A percentile compares a stretch with the other conserved stretches of the same genome.
phyloP scores from a whole-genome alignment of 2,888 invertebrate genomes.

The Meiosimyza decipiens region DNA sequence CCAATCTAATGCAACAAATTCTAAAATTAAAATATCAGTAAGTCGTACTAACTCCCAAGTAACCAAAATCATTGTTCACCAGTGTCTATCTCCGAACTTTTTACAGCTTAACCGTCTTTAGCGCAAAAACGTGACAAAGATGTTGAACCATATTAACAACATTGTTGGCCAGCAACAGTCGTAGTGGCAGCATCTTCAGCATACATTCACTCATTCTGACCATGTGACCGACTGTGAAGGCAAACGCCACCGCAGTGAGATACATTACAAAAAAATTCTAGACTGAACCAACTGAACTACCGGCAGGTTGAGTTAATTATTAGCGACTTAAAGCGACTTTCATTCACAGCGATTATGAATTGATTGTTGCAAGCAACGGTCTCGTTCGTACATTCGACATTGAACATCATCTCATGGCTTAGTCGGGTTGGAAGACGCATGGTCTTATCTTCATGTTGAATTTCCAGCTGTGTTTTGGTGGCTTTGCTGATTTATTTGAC shows the following conservation, averaged over 20 bases:
- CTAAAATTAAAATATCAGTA: not conserved
- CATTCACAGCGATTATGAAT: no score
- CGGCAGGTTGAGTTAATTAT: constrained; percentile 59
- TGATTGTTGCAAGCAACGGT: not conserved
- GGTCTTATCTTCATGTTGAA: not conserved
- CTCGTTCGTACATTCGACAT: not conserved
- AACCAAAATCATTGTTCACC: no score
- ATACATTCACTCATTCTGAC: not conserved
- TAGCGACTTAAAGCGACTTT: constrained; percentile 49
- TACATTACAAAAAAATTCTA: constrained; percentile 2
- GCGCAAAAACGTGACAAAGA: constrained; percentile 3
- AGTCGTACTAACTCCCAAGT: not conserved
- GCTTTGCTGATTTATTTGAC: constrained; percentile 25
- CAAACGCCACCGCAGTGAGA: constrained; percentile 6
- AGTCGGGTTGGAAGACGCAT: not conserved
- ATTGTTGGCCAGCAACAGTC: not conserved
- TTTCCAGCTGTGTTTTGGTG: constrained; percentile 30
- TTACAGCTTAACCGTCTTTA: not conserved
- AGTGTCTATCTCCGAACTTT: no score
- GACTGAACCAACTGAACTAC: constrained; percentile 34
- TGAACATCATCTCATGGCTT: no score
- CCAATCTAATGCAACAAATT: no score
- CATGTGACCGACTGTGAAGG: not conserved
- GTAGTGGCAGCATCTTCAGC: constrained; percentile 21
- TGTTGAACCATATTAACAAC: constrained; percentile 21